Evolutionary conservation across 2,797 vertebrate genomes (phyloP).

Genomic region (Aldrovandia affinis): DNA sequence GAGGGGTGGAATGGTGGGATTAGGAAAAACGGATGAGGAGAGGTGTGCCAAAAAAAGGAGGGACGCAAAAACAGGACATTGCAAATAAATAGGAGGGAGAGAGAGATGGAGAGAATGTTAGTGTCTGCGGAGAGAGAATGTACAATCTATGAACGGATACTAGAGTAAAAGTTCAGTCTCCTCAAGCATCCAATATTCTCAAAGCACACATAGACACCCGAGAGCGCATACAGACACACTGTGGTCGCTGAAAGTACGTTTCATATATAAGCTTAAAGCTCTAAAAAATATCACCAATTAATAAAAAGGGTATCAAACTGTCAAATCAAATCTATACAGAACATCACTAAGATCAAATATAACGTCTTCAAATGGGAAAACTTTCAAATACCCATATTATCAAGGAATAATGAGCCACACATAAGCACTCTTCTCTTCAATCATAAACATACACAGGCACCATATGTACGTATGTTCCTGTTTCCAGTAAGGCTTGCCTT

Average conservation of each 20-base stretch:
- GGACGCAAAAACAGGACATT: conserved; percentile 38
- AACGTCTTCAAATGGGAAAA: neutral
- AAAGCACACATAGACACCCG: conserved; percentile 1
- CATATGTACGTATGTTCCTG: neutral
- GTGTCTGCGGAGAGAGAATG: conserved; percentile 69
- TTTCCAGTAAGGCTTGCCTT: neutral
- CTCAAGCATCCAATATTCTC: neutral
- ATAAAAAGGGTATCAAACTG: neutral
- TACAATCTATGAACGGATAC: conserved; percentile 63
- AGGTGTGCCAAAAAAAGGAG: conserved; percentile 13
- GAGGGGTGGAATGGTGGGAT: conserved; percentile 29
- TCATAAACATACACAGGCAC: neutral
- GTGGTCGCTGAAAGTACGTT: neutral
- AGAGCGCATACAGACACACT: neutral
- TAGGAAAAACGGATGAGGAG: conserved; percentile 54
- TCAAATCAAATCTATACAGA: neutral
- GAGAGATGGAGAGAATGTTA: conserved; percentile 78
- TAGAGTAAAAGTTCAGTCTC: conserved; percentile 17
- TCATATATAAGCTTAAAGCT: neutral
- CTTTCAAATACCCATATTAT: neutral
- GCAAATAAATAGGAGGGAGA: conserved; percentile 69
- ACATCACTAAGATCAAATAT: neutral
- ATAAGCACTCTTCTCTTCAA: neutral
- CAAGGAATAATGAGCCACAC: neutral
- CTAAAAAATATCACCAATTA: neutral